Evolutionary conservation across 2,797 vertebrate species (phyloP).

Genomic region (Adelosebastes latens): DNA sequence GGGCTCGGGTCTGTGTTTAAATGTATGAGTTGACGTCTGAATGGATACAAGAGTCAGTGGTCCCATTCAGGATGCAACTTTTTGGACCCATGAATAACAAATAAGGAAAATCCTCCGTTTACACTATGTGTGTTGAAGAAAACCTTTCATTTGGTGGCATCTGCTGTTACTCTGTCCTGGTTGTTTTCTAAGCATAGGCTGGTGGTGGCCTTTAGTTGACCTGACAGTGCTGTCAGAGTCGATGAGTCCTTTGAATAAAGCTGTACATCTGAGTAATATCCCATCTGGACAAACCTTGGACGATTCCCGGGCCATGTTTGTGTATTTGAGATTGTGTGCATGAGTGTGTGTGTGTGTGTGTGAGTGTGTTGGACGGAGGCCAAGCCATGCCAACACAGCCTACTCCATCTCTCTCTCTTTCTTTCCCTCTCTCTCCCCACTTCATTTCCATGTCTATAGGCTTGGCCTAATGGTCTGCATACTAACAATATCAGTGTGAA

Average conservation of each 20-base stretch:
- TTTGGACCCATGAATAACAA: constrained; percentile 41
- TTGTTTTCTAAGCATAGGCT: constrained; percentile 44
- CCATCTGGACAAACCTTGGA: constrained; percentile 66
- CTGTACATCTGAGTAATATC: constrained; percentile 76
- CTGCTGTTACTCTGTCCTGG: constrained; percentile 22
- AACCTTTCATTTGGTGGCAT: constrained; percentile 16
- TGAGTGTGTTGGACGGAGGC: constrained; percentile 62
- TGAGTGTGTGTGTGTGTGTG: constrained; percentile 41
- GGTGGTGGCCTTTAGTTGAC: constrained; percentile 75
- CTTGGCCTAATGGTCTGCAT: constrained; percentile 80
- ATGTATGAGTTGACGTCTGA: constrained; percentile 12
- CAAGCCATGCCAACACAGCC: constrained; percentile 76
- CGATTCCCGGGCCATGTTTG: constrained; percentile 53
- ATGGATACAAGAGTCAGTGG: constrained; percentile 18
- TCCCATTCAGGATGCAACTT: constrained; percentile 28
- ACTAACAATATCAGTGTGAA: constrained; percentile 84
- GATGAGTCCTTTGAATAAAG: constrained; percentile 68
- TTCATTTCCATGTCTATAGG: constrained; percentile 85
- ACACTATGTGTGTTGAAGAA: neutral
- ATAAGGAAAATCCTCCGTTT: constrained; percentile 25
- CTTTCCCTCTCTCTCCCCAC: constrained; percentile 71
- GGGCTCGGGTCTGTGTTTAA: neutral
- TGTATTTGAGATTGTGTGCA: constrained; percentile 57
- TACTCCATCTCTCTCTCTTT: constrained; percentile 77
- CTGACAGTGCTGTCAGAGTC: constrained; percentile 63